These are phyloP conservation scores for Macropodus opercularis DNA, from an alignment of 2,797 vertebrate genomes.

Conservation along the genomic window DNA sequence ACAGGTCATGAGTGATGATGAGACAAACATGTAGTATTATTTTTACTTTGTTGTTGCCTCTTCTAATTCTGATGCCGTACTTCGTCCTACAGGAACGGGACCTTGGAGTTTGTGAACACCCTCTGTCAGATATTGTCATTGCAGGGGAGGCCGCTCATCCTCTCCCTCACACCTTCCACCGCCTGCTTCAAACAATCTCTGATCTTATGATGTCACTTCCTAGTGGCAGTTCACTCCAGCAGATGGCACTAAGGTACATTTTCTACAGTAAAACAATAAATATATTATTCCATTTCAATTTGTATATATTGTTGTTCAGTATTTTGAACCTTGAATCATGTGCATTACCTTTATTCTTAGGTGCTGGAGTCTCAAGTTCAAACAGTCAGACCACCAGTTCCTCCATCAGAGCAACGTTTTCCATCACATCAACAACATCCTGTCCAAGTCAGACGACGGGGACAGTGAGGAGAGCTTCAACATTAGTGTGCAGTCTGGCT, in stretches of 20 bases:
- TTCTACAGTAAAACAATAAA: not conserved
- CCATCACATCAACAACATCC: constrained; percentile 99
- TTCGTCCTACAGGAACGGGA: constrained; percentile 88
- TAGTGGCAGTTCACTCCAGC: constrained; percentile 95
- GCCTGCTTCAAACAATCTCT: constrained; percentile 98
- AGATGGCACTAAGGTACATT: constrained; percentile 95
- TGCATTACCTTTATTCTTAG: constrained; percentile 69
- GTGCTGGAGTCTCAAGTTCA: constrained; percentile 99
- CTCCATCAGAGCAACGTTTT: constrained; percentile 99
- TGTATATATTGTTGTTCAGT: too few species aligned
- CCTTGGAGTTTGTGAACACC: constrained; percentile 96
- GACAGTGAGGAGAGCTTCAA: constrained; percentile 99
- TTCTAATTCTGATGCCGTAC: constrained; percentile 6
- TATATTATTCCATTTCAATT: not conserved
- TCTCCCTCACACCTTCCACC: constrained; percentile 97
- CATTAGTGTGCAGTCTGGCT: constrained; percentile 97
- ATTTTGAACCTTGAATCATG: too few species aligned
- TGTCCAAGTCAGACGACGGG: constrained; percentile 98
- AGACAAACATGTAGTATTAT: fast-evolving
- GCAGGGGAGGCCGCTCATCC: constrained; percentile 98
- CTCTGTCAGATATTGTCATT: constrained; percentile 97
- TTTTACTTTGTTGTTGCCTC: not conserved
- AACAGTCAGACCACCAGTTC: constrained; percentile 99
- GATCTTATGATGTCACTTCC: constrained; percentile 99
- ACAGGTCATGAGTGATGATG: constrained; percentile 80